Evolutionary conservation across 30 jellyfish, hydroid and myxozoan genomes (phyloP).

Genomic region (Pseudorhiza aurosa): DNA sequence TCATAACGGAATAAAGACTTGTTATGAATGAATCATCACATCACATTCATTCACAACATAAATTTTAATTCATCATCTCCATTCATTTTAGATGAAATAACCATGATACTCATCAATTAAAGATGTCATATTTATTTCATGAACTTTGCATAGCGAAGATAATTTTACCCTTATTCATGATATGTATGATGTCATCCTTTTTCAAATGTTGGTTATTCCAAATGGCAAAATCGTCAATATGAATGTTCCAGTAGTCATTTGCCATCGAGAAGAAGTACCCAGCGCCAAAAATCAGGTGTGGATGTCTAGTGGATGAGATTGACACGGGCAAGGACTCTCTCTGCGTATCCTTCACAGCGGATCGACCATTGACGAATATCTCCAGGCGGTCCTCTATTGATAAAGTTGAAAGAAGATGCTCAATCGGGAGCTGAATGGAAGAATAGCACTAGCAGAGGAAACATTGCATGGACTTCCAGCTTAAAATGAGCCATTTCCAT

Average conservation of each 20-base stretch:
- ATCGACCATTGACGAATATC: constrained; percentile 2
- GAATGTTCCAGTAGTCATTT: constrained; percentile 6
- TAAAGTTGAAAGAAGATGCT: background rate
- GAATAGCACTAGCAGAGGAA: no score
- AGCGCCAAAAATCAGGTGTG: constrained; percentile 22
- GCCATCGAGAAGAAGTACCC: background rate
- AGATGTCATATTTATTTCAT: no score
- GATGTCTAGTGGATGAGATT: background rate
- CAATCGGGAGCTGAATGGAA: no score
- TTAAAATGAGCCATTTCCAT: no score
- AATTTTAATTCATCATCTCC: no score
- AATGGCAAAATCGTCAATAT: constrained; percentile 29
- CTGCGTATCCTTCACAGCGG: background rate
- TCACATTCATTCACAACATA: no score
- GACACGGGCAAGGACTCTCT: background rate
- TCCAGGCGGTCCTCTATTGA: background rate
- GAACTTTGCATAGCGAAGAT: no score
- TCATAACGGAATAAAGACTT: no score
- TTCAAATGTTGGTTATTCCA: background rate
- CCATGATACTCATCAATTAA: no score
- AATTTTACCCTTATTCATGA: constrained; percentile 22
- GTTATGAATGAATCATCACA: no score
- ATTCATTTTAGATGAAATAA: no score
- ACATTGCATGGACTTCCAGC: no score
- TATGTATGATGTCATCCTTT: background rate